These are phyloP conservation scores for Centroberyx gerrardi DNA, from an alignment of 2,797 vertebrate genomes.

Conservation along the genomic window DNA sequence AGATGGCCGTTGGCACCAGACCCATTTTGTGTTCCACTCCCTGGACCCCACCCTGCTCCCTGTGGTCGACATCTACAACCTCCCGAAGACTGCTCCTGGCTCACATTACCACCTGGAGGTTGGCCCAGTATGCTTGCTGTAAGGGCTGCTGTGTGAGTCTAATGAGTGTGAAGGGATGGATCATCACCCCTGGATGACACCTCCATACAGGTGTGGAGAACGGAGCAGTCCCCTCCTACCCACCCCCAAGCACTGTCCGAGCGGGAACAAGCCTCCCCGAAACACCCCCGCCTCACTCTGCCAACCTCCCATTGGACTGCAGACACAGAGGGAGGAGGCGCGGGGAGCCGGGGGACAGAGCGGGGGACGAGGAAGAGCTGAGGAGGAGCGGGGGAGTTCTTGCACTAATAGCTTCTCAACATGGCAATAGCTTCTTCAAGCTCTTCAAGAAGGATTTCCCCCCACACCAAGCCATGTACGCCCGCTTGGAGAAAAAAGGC, in stretches of 20 bases:
- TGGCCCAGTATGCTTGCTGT: slow-evolving; percentile 96
- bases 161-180: slow-evolving; percentile 46
- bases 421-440: slow-evolving; percentile 69
- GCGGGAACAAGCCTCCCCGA: slow-evolving; percentile 57
- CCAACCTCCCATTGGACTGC: slow-evolving; percentile 83
- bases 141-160: slow-evolving; percentile 36
- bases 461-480: slow-evolving; percentile 44
- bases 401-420: slow-evolving; percentile 82
- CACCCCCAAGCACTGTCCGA: slow-evolving; percentile 54
- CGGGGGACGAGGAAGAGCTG: slow-evolving; percentile 58
- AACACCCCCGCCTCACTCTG: slow-evolving; percentile 66
- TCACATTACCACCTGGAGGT: slow-evolving; percentile 96
- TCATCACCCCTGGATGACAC: slow-evolving; percentile 55
- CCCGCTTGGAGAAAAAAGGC: slow-evolving; percentile 71
- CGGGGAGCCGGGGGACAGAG: slow-evolving; percentile 49
- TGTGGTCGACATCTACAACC: slow-evolving; percentile 90
- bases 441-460: slow-evolving; percentile 71
- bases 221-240: slow-evolving; percentile 54
- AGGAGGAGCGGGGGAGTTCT: slow-evolving; percentile 76
- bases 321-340: slow-evolving; percentile 74
- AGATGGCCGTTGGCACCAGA: slow-evolving; percentile 94
- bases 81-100: slow-evolving; percentile 87
- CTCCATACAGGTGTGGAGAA: slow-evolving; percentile 53
- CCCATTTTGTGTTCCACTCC: slow-evolving; percentile 93
- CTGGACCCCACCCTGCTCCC: slow-evolving; percentile 94